Evolutionary conservation across 2,888 invertebrate genomes (phyloP).

Genomic region (Dolomedes plantarius): DNA sequence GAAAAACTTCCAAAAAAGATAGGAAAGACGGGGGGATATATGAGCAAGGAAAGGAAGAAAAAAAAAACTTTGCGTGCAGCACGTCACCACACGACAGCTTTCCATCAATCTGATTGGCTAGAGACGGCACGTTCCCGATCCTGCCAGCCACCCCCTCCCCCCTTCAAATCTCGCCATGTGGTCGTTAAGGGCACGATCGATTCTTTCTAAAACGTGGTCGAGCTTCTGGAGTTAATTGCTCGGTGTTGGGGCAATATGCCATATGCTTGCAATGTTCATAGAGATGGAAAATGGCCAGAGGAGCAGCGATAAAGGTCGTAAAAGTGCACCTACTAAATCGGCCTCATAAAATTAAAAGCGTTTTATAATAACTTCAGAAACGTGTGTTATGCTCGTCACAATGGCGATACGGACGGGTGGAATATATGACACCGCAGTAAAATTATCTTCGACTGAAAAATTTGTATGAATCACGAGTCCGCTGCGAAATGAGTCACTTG

Average conservation of each 20-base stretch:
- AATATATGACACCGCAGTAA: too few species aligned
- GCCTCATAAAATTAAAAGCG: too few species aligned
- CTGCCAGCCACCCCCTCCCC: neutral
- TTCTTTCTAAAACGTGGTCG: constrained; percentile 8
- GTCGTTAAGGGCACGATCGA: constrained; percentile 11
- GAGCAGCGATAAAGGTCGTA: neutral
- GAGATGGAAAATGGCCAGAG: neutral
- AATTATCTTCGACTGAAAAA: too few species aligned
- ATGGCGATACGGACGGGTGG: too few species aligned
- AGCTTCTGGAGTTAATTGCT: constrained; percentile 15
- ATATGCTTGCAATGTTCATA: neutral
- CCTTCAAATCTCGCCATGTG: neutral
- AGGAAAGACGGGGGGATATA: too few species aligned
- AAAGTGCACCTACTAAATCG: too few species aligned
- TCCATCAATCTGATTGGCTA: constrained; percentile 68
- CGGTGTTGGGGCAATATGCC: neutral
- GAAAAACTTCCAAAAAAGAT: too few species aligned
- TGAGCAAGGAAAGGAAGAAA: neutral
- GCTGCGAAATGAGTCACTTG: too few species aligned
- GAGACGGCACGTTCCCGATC: constrained; percentile 52
- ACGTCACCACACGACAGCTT: constrained; percentile 65
- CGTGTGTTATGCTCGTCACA: too few species aligned
- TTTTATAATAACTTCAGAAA: too few species aligned
- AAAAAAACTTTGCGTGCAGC: constrained; percentile 27
- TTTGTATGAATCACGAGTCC: too few species aligned